Conservation (phyloP, 2,113 vertebrate species). For the Cyanocitta stelleri region DNA sequence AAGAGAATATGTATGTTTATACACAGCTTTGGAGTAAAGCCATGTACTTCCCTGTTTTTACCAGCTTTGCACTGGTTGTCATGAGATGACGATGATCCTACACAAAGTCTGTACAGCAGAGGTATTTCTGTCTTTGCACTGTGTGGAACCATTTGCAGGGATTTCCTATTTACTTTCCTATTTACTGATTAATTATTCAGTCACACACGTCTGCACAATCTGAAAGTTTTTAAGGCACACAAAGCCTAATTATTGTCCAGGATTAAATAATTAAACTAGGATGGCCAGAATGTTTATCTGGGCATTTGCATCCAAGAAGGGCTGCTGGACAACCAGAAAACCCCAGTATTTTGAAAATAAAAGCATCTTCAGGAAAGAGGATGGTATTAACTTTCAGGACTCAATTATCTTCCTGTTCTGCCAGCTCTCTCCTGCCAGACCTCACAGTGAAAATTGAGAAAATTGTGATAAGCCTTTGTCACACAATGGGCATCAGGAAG, state of each 20-base stretch:
- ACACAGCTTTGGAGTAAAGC: background rate
- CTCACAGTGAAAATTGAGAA: background rate
- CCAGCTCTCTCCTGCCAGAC: background rate
- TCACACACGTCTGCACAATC: background rate
- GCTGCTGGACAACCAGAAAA: background rate
- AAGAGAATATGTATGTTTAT: background rate
- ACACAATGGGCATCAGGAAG: background rate
- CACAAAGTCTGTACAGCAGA: background rate
- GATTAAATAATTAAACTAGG: background rate
- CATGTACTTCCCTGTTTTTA: background rate
- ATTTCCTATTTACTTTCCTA: background rate
- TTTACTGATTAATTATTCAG: background rate
- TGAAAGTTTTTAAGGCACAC: background rate
- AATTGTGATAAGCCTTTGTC: background rate
- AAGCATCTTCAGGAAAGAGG: background rate
- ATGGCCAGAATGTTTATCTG: background rate
- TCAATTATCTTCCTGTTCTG: background rate
- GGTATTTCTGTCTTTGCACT: background rate
- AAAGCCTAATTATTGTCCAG: background rate
- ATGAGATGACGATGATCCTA: background rate
- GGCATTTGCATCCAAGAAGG: background rate
- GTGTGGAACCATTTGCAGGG: background rate
- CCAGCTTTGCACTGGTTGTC: background rate
- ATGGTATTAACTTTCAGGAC: background rate
- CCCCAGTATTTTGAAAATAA: background rate